Evolutionary conservation across 2,888 invertebrate genomes (phyloP).

Genomic region (Tenthredo distinguenda): DNA sequence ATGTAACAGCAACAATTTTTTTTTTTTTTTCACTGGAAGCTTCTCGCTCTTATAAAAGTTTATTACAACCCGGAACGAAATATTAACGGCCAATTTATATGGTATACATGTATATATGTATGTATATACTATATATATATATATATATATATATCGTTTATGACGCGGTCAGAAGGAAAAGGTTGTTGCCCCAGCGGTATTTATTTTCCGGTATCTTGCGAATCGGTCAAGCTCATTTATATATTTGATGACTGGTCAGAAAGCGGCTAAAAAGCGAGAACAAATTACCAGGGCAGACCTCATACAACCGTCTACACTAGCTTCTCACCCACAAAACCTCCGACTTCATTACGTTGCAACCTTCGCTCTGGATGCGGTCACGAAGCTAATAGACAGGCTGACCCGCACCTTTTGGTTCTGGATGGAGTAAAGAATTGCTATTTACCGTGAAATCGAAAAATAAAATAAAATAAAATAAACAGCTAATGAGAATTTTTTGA

Average conservation of each 20-base stretch:
- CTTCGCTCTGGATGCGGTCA: conserved; percentile 35
- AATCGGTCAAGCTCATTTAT: background rate
- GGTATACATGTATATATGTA: background rate
- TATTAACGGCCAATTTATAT: background rate
- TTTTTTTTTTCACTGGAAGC: background rate
- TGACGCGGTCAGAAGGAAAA: background rate
- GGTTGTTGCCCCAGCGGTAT: background rate
- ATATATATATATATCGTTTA: background rate
- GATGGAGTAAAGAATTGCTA: background rate
- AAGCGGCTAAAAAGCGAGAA: conserved; percentile 25
- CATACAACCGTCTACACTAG: conserved; percentile 1
- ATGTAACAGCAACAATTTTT: background rate
- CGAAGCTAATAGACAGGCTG: conserved; percentile 22
- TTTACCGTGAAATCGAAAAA: background rate
- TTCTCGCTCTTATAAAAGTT: background rate
- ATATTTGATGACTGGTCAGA: conserved; percentile 28
- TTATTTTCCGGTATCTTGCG: background rate
- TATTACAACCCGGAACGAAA: background rate
- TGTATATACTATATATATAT: too few species aligned
- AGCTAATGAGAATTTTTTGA: background rate
- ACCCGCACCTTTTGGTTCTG: background rate
- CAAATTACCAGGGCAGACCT: conserved; percentile 24
- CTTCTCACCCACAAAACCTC: conserved; percentile 4
- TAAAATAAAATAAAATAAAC: background rate
- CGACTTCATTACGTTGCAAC: conserved; percentile 38